Conservation (phyloP, 92 coral and sea anemone species). For the Virgularia gustaviana region DNA sequence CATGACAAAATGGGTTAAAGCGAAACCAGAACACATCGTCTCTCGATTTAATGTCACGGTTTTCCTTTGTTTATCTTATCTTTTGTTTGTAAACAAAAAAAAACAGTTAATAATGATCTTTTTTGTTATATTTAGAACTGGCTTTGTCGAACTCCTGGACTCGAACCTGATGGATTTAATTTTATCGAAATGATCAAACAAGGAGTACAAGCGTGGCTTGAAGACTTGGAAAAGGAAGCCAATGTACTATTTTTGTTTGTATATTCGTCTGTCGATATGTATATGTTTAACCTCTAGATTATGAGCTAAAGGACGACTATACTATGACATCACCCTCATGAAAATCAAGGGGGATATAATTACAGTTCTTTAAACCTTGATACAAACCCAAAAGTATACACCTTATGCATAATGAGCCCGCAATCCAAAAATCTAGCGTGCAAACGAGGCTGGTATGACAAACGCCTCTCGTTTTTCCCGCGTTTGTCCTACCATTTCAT, state of each 20-base stretch:
- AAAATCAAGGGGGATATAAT: neutral
- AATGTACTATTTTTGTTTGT: slow-evolving; percentile 61
- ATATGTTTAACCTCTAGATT: slow-evolving; percentile 47
- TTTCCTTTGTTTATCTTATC: too few species aligned
- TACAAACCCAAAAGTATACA: neutral
- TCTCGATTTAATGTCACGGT: too few species aligned
- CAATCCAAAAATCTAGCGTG: too few species aligned
- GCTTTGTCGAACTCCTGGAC: slow-evolving; percentile 95
- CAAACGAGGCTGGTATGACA: too few species aligned
- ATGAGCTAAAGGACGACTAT: too few species aligned
- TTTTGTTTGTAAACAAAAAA: too few species aligned
- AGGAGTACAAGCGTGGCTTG: slow-evolving; percentile 64
- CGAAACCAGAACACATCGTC: too few species aligned
- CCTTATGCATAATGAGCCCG: neutral
- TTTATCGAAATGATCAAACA: slow-evolving; percentile 79
- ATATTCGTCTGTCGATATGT: slow-evolving; percentile 65
- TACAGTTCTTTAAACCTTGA: too few species aligned
- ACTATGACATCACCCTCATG: neutral
- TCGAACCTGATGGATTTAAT: slow-evolving; percentile 84
- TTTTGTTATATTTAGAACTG: slow-evolving; percentile 55
- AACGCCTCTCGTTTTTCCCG: too few species aligned
- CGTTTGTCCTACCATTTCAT: too few species aligned
- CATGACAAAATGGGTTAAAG: too few species aligned
- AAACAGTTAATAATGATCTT: too few species aligned
- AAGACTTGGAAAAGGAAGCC: slow-evolving; percentile 61